Evolutionary conservation across 2,113 vertebrate species (phyloP).

Genomic region (Ovis canadensis): DNA sequence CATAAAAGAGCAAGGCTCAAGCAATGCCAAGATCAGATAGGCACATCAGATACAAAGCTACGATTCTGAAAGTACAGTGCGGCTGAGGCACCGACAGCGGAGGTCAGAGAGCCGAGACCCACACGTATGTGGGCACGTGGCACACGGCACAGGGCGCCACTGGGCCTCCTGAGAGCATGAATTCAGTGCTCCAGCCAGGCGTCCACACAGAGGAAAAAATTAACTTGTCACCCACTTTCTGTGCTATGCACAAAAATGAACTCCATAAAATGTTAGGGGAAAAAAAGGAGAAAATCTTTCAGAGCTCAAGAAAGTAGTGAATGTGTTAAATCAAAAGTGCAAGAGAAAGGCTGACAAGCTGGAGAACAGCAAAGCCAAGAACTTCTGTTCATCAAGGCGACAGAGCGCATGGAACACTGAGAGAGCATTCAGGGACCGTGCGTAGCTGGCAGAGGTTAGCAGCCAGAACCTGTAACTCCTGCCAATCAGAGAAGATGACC

Average conservation of each 20-base stretch:
- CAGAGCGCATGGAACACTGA: rapidly evolving
- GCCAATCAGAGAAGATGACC: not conserved
- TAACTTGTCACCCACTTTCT: no score
- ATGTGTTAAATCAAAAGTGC: not conserved
- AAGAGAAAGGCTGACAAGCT: not conserved
- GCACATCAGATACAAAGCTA: not conserved
- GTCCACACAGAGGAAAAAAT: no score
- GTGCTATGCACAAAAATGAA: not conserved
- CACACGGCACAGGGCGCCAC: rapidly evolving
- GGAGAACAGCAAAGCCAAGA: not conserved
- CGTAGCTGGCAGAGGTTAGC: rapidly evolving
- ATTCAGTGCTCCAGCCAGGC: not conserved
- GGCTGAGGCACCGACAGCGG: not conserved
- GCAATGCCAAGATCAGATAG: not conserved
- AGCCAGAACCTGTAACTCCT: rapidly evolving
- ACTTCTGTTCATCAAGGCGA: not conserved
- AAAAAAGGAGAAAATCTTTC: not conserved
- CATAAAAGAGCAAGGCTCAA: not conserved
- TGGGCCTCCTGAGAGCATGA: no score
- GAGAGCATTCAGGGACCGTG: rapidly evolving
- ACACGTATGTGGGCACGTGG: rapidly evolving
- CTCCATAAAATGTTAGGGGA: not conserved
- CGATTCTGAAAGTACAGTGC: not conserved
- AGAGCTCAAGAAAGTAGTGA: not conserved
- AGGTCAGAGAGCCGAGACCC: not conserved